Evolutionary conservation across 1,140 invertebrate species (phyloP).

Genomic region (Drosophila pachea): DNA sequence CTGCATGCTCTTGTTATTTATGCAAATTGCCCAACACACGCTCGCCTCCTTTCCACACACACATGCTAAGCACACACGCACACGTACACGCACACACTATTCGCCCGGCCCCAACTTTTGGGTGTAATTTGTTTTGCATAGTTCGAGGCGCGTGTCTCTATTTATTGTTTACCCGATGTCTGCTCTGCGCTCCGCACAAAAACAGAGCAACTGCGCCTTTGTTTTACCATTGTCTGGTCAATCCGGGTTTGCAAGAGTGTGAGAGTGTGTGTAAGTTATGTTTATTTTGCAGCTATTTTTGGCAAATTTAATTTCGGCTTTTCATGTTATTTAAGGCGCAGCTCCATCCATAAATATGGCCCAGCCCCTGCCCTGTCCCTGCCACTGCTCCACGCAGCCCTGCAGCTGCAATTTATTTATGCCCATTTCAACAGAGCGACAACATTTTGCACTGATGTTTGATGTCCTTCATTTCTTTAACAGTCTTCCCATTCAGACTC

Average conservation of each 20-base stretch:
- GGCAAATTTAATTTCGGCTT: slow-evolving; percentile 49
- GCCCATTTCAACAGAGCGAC: slow-evolving; percentile 42
- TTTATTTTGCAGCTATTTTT: slow-evolving; percentile 45
- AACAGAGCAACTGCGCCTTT: slow-evolving; percentile 27
- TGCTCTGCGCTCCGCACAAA: slow-evolving; percentile 13
- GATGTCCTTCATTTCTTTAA: slow-evolving; percentile 40
- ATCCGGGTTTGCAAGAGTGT: slow-evolving; percentile 4
- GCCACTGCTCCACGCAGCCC: too few species aligned
- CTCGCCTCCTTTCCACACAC: neutral
- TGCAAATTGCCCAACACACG: slow-evolving; percentile 45
- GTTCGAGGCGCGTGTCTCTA: slow-evolving; percentile 59
- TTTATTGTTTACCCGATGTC: slow-evolving; percentile 59
- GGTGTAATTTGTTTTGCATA: slow-evolving; percentile 67
- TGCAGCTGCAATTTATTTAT: slow-evolving; percentile 49
- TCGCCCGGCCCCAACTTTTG: slow-evolving; percentile 7
- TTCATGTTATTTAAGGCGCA: slow-evolving; percentile 41
- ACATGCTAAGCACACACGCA: slow-evolving; percentile 38
- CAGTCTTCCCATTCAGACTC: slow-evolving; percentile 13
- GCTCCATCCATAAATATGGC: slow-evolving; percentile 43
- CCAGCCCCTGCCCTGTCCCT: neutral
- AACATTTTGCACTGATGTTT: slow-evolving; percentile 34
- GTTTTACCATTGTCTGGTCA: slow-evolving; percentile 50
- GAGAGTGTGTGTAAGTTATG: slow-evolving; percentile 22
- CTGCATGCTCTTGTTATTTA: slow-evolving; percentile 61
- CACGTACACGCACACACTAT: neutral